A percentile compares a stretch with the other conserved stretches of the same genome.
phyloP scores from a whole-genome alignment of 2,888 invertebrate species.

The Microctonus brassicae region DNA sequence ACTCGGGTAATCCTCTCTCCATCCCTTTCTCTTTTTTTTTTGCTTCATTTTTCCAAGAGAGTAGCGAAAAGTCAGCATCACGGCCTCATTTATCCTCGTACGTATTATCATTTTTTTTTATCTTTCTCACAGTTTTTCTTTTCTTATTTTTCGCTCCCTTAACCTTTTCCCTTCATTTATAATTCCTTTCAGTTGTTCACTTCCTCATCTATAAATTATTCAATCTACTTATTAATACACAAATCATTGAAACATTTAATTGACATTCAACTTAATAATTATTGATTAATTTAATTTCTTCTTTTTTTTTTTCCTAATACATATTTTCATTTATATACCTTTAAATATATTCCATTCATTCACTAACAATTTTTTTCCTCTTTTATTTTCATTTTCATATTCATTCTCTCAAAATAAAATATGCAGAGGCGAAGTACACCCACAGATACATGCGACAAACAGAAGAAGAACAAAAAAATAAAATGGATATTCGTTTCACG shows the following conservation, averaged over 20 bases:
- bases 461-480: neutral
- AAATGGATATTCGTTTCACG: slow-evolving; percentile 12
- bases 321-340: neutral
- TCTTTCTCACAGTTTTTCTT: slow-evolving; percentile 34
- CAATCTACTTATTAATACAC: neutral
- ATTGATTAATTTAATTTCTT: slow-evolving; percentile 8
- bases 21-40: no score
- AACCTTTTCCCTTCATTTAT: slow-evolving; percentile 20
- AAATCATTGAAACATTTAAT: neutral
- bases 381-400: slow-evolving; percentile 27
- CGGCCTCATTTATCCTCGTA: slow-evolving; percentile 34
- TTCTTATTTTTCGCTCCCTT: neutral
- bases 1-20: slow-evolving; percentile 50
- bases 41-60: neutral
- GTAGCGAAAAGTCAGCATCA: neutral
- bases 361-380: slow-evolving; percentile 24
- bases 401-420: neutral
- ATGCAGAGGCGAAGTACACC: neutral
- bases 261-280: slow-evolving; percentile 30
- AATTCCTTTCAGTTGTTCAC: slow-evolving; percentile 17
- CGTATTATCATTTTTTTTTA: slow-evolving; percentile 25
- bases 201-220: neutral
- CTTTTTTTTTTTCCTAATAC: slow-evolving; percentile 12
- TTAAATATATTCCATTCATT: slow-evolving; percentile 31
- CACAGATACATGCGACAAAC: neutral